Conservation (phyloP, 2,797 vertebrate genomes). For the Poecile montanus region DNA sequence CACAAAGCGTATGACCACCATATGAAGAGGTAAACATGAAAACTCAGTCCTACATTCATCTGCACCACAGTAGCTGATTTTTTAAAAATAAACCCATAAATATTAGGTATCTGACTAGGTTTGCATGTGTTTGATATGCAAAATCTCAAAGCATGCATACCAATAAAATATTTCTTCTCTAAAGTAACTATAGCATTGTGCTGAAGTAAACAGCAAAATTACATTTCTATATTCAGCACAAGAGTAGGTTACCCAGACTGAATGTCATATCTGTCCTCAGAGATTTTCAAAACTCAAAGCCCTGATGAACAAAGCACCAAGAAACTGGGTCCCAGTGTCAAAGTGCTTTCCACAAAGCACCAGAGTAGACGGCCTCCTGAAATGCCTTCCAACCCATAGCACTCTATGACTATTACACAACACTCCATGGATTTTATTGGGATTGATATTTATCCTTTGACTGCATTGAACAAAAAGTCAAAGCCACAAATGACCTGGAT, state of each 20-base stretch:
- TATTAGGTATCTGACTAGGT: background rate
- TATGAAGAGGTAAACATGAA: background rate
- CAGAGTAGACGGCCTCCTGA: background rate
- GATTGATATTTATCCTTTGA: background rate
- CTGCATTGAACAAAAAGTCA: background rate
- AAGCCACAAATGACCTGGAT: conserved; percentile 1
- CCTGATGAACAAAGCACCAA: background rate
- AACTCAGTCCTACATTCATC: background rate
- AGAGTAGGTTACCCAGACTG: background rate
- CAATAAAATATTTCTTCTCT: background rate
- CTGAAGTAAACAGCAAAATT: background rate
- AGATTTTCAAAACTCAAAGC: background rate
- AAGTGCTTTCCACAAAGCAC: background rate
- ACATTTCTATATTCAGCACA: background rate
- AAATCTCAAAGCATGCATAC: background rate
- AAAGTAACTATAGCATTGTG: background rate
- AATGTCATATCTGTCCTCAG: rapidly evolving
- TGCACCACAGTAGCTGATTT: background rate
- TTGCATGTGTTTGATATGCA: background rate
- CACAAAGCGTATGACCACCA: background rate
- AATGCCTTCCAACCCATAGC: background rate
- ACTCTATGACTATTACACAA: background rate
- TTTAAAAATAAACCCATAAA: background rate
- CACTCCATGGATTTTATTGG: background rate
- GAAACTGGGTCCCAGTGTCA: background rate